Evolutionary conservation across 1,140 invertebrate species (phyloP), one percentile per base, ranked within the genome.

Genomic region (Arion vulgaris): DNA sequence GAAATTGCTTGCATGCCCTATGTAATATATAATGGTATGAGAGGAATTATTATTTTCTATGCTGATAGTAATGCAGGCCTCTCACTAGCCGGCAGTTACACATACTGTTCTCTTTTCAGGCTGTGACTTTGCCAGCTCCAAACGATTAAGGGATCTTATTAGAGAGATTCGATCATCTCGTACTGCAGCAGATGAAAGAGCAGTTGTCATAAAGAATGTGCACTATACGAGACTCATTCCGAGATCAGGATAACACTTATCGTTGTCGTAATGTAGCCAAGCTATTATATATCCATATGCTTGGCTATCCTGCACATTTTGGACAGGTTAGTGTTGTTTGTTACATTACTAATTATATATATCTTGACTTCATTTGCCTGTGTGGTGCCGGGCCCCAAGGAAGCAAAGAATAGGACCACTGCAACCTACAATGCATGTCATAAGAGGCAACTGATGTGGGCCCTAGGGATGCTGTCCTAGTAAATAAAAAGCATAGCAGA

Each of bases 261-360:
- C 97, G 95, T 95, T 99, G 98, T 94, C 95, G 99, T 85, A 99
- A 99, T 94, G 98, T 99, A 88, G 99, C 99, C 53, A 99, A 99
- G 93, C 94, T 99, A 51, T 94, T 99, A 0, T 99, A 99, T 92
- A 99, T 99, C 92, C 98, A 99, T 93, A 99, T 99, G 98, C 94
- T 99, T 85, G 99, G 99, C 51, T 99, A 99, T 94, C 98, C 98
- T 82, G 98, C 99, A 80, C 99, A 99, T 94, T 99, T 99, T 95
- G 99, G 98, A 32, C 98, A 99, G 93, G 94, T 94, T 86, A 75
- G 28, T 13, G 19, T 19, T 26, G 9, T 26, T 34, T 23, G 28
- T 7, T 34, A 49, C 19, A 5, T 38, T 68, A 1, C 4, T 45
- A 15, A n/a, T 45, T 45, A 45, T 45, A 45, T 45, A 45, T 45